These are phyloP conservation scores for Balaenoptera acutorostrata DNA, from an alignment of 2,113 vertebrate species.

Conservation along the genomic window DNA sequence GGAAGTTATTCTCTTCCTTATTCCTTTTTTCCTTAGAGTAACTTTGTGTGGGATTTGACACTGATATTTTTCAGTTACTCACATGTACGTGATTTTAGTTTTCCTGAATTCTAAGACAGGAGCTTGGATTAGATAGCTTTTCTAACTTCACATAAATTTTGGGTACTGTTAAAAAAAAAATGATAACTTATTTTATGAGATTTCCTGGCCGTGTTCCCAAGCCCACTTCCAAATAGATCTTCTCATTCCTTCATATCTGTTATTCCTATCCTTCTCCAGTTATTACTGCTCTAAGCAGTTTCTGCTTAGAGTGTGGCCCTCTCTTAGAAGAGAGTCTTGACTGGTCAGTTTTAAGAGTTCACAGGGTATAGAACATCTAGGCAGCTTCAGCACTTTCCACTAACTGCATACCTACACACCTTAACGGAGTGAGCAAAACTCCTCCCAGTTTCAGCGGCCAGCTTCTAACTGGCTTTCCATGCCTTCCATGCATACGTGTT, in stretches of 20 bases:
- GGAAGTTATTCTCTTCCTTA: neutral
- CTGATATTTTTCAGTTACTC: neutral
- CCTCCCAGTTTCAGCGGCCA: neutral
- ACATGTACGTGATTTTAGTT: neutral
- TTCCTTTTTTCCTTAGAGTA: neutral
- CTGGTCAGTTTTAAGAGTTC: neutral
- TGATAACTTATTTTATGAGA: neutral
- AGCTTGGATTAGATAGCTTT: neutral
- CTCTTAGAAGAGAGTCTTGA: neutral
- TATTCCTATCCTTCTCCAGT: neutral
- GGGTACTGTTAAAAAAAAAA: neutral
- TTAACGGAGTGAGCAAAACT: neutral
- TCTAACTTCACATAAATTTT: neutral
- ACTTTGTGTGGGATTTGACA: neutral
- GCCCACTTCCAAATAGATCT: neutral
- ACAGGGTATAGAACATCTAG: neutral
- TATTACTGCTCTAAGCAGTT: neutral
- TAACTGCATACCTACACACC: neutral
- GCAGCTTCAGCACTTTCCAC: neutral
- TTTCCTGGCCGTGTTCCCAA: neutral
- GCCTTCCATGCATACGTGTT: neutral
- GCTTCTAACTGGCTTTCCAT: fast-evolving
- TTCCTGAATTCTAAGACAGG: neutral
- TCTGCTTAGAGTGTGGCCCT: neutral
- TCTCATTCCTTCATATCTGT: neutral